A percentile compares a stretch with the other conserved stretches of the same genome.
Evolutionary conservation across 2,797 vertebrate species (phyloP).

Genomic region (Hoplostethus mediterraneus): DNA sequence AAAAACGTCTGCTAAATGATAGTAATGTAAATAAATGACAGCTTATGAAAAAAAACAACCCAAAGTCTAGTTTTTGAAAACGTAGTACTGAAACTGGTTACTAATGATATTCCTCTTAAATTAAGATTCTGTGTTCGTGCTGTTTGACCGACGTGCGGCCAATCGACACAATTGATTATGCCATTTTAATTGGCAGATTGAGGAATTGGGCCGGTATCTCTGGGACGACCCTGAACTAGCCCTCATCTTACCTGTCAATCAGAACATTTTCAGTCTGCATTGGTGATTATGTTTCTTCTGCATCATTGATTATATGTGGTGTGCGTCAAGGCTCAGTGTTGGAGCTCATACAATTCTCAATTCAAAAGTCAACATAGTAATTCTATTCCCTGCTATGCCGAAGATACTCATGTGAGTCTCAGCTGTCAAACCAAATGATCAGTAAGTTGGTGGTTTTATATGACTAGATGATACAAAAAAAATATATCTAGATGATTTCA

Average conservation of each 20-base stretch:
- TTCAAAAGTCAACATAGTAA: no score
- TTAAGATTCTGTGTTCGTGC: not conserved
- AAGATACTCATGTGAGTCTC: no score
- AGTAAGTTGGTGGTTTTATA: no score
- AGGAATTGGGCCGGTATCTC: not conserved
- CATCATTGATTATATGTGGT: conserved; percentile 2
- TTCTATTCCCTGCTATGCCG: no score
- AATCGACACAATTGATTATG: conserved; percentile 17
- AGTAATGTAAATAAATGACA: no score
- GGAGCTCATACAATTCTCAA: not conserved
- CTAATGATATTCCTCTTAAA: conserved; percentile 1
- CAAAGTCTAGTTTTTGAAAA: no score
- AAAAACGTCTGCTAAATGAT: no score
- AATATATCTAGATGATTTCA: no score
- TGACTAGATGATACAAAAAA: no score
- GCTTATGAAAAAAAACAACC: no score
- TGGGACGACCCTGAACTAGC: not conserved
- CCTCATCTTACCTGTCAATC: conserved; percentile 18
- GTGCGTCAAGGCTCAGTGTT: not conserved
- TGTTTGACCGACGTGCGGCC: not conserved
- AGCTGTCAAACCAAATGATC: no score
- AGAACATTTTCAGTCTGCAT: conserved; percentile 1
- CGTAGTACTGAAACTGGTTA: not conserved
- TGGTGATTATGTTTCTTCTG: not conserved
- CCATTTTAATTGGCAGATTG: conserved; percentile 21